A percentile compares a stretch with the other conserved stretches of the same genome.
Evolutionary conservation across 2,888 invertebrate species (phyloP).

Genomic region (Tachina fera): DNA sequence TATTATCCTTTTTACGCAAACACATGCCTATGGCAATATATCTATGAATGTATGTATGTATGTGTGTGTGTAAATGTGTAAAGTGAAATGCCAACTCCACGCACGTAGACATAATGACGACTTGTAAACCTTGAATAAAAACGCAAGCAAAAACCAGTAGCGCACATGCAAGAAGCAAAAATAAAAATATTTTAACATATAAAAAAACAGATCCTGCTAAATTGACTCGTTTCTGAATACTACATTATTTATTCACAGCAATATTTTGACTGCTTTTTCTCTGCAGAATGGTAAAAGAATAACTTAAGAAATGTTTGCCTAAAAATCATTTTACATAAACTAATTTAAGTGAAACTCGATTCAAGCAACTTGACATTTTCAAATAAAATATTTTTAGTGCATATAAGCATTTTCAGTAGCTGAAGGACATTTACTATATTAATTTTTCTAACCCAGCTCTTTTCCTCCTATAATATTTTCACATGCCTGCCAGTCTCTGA

Average conservation of each 20-base stretch:
- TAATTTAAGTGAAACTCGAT: not conserved
- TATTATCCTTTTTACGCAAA: conserved; percentile 65
- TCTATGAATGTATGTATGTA: not conserved
- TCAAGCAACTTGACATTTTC: not conserved
- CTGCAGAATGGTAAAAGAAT: not conserved
- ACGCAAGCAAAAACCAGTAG: conserved; percentile 2
- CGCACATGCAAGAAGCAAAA: not conserved
- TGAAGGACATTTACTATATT: conserved; percentile 45
- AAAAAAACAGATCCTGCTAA: not conserved
- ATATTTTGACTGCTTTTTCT: conserved; percentile 18
- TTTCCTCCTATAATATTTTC: not conserved
- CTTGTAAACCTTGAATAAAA: conserved; percentile 63
- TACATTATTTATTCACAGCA: conserved; percentile 59
- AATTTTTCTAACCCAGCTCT: not conserved
- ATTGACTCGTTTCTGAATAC: conserved; percentile 19
- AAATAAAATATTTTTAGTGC: not conserved
- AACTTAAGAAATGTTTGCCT: not conserved
- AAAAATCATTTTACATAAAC: not conserved
- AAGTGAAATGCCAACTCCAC: conserved; percentile 60
- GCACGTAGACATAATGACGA: conserved; percentile 70
- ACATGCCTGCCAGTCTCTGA: conserved; percentile 45
- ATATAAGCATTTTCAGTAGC: conserved; percentile 30
- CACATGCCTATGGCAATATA: conserved; percentile 55
- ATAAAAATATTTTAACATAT: not conserved
- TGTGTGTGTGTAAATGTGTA: not conserved